phyloP scores from a whole-genome alignment of 2,113 vertebrate species.

The Heloderma charlesbogerti region DNA sequence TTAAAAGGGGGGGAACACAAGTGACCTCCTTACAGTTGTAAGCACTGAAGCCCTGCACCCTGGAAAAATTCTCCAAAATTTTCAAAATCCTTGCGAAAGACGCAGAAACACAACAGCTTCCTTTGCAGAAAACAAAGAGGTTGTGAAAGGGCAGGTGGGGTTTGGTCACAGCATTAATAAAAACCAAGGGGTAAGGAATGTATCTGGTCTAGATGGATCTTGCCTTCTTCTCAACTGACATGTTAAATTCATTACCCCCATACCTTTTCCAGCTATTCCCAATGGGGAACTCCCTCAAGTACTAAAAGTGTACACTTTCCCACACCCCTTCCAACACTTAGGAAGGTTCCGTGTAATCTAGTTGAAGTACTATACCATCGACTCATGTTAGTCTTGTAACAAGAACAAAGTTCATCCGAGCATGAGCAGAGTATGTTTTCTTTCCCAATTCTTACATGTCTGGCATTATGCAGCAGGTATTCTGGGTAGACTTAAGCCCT shows the following conservation, averaged over 20 bases:
- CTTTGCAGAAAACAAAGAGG: too few relatives aligned
- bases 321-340: neutral
- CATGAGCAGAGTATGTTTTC: neutral
- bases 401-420: neutral
- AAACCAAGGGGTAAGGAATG: neutral
- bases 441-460: too few relatives aligned
- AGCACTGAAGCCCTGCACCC: too few relatives aligned
- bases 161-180: neutral
- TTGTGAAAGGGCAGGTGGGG: too few relatives aligned
- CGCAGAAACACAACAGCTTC: too few relatives aligned
- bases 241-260: neutral
- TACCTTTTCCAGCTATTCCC: neutral
- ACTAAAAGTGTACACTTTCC: neutral
- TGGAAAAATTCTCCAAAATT: too few relatives aligned
- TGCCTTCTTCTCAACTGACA: neutral
- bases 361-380: neutral
- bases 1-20: too few relatives aligned
- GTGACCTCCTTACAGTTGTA: too few relatives aligned
- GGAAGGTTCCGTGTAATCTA: neutral
- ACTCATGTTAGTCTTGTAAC: neutral
- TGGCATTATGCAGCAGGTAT: neutral
- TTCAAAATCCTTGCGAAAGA: too few relatives aligned
- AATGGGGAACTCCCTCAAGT: too few relatives aligned
- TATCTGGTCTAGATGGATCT: neutral
- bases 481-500: neutral